Conservation (phyloP, 2,888 invertebrate species). For the Griposia aprilina region DNA sequence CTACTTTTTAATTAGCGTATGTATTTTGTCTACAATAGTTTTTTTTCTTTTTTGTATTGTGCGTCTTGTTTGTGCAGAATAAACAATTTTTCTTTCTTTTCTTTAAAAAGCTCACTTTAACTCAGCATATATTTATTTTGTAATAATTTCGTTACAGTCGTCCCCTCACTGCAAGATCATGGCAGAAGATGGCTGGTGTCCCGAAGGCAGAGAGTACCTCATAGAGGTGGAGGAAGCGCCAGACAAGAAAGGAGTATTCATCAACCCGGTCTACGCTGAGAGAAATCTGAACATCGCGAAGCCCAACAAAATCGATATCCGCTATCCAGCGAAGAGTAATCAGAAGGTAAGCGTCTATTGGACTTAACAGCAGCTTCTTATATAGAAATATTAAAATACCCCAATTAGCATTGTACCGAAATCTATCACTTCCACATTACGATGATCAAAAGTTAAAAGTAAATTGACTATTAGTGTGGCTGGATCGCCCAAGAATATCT, state of each 20-base stretch:
- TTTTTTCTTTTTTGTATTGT: too few species aligned
- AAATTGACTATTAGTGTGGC: neutral
- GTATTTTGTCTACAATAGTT: too few species aligned
- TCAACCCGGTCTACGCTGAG: conserved; percentile 64
- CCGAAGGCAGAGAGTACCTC: conserved; percentile 64
- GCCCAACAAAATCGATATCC: conserved; percentile 32
- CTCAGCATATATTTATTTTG: neutral
- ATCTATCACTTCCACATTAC: neutral
- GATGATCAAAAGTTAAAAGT: neutral
- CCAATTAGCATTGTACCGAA: neutral
- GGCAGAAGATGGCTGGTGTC: conserved; percentile 72
- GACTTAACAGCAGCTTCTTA: neutral
- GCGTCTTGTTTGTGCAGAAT: too few species aligned
- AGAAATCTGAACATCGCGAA: conserved; percentile 52
- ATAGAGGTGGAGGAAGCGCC: neutral
- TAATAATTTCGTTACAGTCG: conserved; percentile 71
- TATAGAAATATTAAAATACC: neutral
- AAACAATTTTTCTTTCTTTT: too few species aligned
- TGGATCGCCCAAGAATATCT: conserved; percentile 14
- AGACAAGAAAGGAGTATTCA: conserved; percentile 43
- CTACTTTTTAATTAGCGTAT: too few species aligned
- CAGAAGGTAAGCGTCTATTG: conserved; percentile 35
- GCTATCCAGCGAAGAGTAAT: conserved; percentile 36
- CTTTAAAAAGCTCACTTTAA: too few species aligned
- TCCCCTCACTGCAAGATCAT: conserved; percentile 65